phyloP scores from a whole-genome alignment of 2,888 invertebrate genomes.

The Apoderus coryli region DNA sequence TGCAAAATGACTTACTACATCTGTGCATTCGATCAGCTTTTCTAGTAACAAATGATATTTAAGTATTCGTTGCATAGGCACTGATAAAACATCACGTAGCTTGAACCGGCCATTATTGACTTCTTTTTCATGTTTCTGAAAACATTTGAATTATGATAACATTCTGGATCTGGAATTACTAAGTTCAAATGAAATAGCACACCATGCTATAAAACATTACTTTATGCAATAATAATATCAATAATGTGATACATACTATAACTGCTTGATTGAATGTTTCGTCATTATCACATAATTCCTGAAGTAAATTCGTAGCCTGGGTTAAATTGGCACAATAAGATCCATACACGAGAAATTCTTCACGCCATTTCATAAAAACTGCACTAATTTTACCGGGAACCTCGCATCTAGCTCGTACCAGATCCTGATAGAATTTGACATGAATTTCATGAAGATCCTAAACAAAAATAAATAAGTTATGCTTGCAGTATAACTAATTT shows the following conservation, averaged over 20 bases:
- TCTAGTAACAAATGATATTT: conserved; percentile 92
- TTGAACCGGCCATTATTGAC: conserved; percentile 92
- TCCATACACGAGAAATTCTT: conserved; percentile 84
- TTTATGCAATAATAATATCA: neutral
- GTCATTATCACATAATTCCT: conserved; percentile 55
- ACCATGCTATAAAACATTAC: conserved; percentile 2
- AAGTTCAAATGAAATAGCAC: no score
- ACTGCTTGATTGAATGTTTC: conserved; percentile 51
- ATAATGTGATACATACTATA: conserved; percentile 38
- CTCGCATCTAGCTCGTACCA: conserved; percentile 55
- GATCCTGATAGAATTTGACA: conserved; percentile 65
- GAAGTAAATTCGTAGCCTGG: conserved; percentile 72
- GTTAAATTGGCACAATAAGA: conserved; percentile 92
- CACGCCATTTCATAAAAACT: conserved; percentile 82
- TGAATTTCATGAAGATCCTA: conserved; percentile 80
- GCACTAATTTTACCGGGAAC: conserved; percentile 52
- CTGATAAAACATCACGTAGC: conserved; percentile 85
- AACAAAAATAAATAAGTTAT: conserved; percentile 13
- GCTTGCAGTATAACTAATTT: conserved; percentile 4
- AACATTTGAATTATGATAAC: no score
- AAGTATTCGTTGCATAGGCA: conserved; percentile 96
- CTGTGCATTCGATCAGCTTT: conserved; percentile 76
- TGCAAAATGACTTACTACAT: conserved; percentile 43
- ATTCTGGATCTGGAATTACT: no score
- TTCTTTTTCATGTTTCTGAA: conserved; percentile 80